phyloP scores from a whole-genome alignment of 2,113 vertebrate genomes.

The Gnathonemus echidnorhynchus region DNA sequence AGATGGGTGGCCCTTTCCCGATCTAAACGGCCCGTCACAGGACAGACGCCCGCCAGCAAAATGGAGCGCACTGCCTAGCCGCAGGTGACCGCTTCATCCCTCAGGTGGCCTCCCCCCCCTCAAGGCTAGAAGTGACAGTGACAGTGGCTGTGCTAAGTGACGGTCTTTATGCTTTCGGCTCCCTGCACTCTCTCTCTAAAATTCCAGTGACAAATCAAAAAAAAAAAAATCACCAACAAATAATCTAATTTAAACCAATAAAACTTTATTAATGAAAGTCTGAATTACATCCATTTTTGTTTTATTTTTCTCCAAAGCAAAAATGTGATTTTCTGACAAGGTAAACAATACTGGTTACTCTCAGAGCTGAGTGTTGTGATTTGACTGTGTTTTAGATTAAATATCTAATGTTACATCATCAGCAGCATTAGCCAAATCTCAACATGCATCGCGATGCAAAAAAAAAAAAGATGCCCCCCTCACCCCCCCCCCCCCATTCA shows the following conservation, averaged over 20 bases:
- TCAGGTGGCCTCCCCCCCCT: not conserved
- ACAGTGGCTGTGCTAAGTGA: not conserved
- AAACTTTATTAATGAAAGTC: not conserved
- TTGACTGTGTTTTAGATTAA: not conserved
- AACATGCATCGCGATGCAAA: not conserved
- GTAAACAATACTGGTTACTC: not conserved
- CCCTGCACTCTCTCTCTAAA: not conserved
- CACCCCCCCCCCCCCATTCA: not conserved
- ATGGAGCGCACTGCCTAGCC: not conserved
- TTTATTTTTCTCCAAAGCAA: not conserved
- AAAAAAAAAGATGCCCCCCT: not conserved
- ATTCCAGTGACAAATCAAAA: not conserved
- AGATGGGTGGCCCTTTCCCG: not conserved
- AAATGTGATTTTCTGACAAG: not conserved
- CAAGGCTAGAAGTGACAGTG: not conserved
- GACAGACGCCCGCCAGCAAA: not conserved
- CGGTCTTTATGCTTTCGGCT: not conserved
- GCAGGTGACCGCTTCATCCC: not conserved
- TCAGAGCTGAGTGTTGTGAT: not conserved
- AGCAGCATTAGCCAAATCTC: not conserved
- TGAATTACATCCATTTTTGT: not conserved
- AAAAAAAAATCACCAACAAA: not conserved
- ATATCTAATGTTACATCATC: not conserved
- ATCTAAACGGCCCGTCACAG: not conserved
- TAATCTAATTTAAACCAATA: not conserved